These are phyloP conservation scores for Pseudomyrmex flavicornis DNA, from an alignment of 1,140 invertebrate species.

Conservation along the genomic window DNA sequence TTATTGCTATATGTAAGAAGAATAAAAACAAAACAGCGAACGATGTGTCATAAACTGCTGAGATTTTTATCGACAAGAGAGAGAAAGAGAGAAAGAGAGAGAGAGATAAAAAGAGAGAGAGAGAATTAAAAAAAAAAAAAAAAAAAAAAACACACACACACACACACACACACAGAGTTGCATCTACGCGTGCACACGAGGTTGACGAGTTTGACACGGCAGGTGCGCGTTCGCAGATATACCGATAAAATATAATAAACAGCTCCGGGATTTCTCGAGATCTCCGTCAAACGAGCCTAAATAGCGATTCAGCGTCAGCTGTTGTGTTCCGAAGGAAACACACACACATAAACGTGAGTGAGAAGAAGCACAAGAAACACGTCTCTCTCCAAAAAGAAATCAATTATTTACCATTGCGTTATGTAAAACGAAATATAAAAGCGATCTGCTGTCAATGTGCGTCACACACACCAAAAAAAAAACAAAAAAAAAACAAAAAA, in stretches of 20 bases:
- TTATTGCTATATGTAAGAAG: slow-evolving; percentile 77
- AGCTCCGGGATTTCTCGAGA: slow-evolving; percentile 16
- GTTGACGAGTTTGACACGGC: slow-evolving; percentile 7
- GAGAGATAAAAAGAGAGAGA: background rate
- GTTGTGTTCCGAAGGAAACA: too few species aligned
- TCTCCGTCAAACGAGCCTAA: slow-evolving; percentile 37
- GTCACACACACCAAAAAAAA: too few species aligned
- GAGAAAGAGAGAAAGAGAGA: slow-evolving; percentile 19
- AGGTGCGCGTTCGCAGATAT: slow-evolving; percentile 51
- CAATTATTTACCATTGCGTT: too few species aligned
- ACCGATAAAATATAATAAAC: slow-evolving; percentile 1
- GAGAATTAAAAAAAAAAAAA: slow-evolving; percentile 25
- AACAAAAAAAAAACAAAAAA: too few species aligned
- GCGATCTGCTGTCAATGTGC: slow-evolving; percentile 8
- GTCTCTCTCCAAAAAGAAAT: too few species aligned
- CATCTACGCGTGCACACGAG: slow-evolving; percentile 28
- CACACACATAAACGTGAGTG: too few species aligned
- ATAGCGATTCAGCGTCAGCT: slow-evolving; percentile 10
- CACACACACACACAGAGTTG: background rate
- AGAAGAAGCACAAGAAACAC: too few species aligned
- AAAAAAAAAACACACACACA: too few species aligned
- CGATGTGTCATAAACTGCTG: slow-evolving; percentile 69
- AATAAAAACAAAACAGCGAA: slow-evolving; percentile 70
- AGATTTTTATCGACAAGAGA: slow-evolving; percentile 68
- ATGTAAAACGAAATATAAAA: background rate